Conservation (phyloP, 2,797 vertebrate species). For the Halcyon chelicuti region DNA sequence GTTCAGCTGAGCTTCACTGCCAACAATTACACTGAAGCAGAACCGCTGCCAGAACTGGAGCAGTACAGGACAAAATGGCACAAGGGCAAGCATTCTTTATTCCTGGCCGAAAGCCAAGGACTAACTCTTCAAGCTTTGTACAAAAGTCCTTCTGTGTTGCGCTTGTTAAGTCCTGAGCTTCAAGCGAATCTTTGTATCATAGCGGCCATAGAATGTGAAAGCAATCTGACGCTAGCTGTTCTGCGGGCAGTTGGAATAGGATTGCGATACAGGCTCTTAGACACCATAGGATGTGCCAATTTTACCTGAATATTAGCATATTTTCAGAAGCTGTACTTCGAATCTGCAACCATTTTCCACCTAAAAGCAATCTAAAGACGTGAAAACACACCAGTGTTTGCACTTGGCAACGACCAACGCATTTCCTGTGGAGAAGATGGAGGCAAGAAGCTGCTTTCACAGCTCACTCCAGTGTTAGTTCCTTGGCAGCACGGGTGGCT, state of each 20-base stretch:
- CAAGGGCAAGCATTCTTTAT: conserved; percentile 72
- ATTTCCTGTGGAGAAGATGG: conserved; percentile 17
- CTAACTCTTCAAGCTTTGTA: conserved; percentile 61
- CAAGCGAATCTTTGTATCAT: conserved; percentile 57
- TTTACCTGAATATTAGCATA: conserved; percentile 1
- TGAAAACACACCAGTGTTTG: conserved; percentile 4
- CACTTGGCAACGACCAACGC: neutral
- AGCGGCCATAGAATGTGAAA: neutral
- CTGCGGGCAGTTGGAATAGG: neutral
- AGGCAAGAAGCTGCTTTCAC: conserved; percentile 25
- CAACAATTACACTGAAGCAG: conserved; percentile 67
- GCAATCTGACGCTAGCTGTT: neutral
- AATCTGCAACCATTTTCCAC: conserved; percentile 13
- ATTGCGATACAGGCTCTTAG: conserved; percentile 32
- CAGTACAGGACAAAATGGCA: conserved; percentile 63
- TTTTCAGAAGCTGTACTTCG: conserved; percentile 14
- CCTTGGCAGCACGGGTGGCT: neutral
- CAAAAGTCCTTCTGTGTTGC: conserved; percentile 61
- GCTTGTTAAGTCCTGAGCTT: conserved; percentile 39
- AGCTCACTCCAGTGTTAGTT: neutral
- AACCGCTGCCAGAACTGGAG: conserved; percentile 61
- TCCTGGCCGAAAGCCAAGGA: conserved; percentile 68
- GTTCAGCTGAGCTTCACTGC: conserved; percentile 46
- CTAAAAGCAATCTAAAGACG: conserved; percentile 15
- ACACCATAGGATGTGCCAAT: neutral